A percentile compares a stretch with the other conserved stretches of the same genome.
Conservation (phyloP, 2,113 vertebrate species). For the Pandion haliaetus region DNA sequence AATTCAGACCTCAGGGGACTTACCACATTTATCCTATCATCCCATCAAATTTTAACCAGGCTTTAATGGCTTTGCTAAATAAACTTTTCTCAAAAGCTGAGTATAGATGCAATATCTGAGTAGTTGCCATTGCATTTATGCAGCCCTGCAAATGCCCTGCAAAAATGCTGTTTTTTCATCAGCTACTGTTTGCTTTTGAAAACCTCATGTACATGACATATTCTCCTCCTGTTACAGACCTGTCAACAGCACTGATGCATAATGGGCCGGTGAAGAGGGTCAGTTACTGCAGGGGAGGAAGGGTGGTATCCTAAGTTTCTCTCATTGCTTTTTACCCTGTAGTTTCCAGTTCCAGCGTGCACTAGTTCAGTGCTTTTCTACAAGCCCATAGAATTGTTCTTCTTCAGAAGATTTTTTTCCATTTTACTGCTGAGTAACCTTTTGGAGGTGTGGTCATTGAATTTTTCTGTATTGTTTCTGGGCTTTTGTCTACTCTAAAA, state of each 20-base stretch:
- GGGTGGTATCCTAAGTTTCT: neutral
- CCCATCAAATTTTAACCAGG: constrained; percentile 57
- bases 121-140: neutral
- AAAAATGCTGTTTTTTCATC: neutral
- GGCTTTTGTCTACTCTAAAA: neutral
- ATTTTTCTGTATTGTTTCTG: neutral
- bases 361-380: neutral
- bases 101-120: neutral
- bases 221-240: neutral
- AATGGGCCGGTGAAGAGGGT: neutral
- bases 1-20: constrained; percentile 13
- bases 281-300: neutral
- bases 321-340: neutral
- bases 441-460: fast-evolving
- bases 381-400: neutral
- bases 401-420: neutral
- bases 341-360: neutral
- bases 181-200: neutral
- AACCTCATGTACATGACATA: neutral
- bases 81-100: constrained; percentile 28
- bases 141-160: neutral
- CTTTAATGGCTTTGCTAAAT: constrained; percentile 48
- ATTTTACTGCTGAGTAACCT: neutral
- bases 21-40: constrained; percentile 5
- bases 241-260: neutral